Evolutionary conservation across 2,797 vertebrate genomes (phyloP), one percentile per base, ranked within the genome.

Genomic region (Alfaro cultratus): DNA sequence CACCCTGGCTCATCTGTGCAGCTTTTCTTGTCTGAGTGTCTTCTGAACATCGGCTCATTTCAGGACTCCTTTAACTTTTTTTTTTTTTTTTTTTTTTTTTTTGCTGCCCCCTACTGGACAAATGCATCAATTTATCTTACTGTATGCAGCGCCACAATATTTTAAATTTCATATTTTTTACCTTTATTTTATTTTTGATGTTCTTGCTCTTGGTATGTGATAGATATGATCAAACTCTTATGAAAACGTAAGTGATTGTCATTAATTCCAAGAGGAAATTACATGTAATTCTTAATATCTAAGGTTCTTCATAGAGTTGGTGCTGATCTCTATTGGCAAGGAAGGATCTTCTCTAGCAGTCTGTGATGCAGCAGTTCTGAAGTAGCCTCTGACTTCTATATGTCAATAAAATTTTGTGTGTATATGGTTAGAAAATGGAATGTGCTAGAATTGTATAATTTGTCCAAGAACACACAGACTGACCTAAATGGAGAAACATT

Each of bases 1-100:
- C 82, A 39, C 84, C 51, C 80, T 89, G 90, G 47, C 83, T 90
- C 85, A 73, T 93, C 84, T 92, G 74, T 91, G 34, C 67, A 3
- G 23, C 86, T 23, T 29, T 53, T 11, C 21, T 74, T 26, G 46
- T n/a, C 2, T 64, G 10, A 31, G 49, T 16, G 3, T 39, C 4
- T 39, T 41, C 64, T 41, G 21, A 41, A 41, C 39, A 5, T 68
- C 64, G 2, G 10, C 36, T 8, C 57, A 68, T 5, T 5, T 39
- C 64, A n/a, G 39, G 43, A 15, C 41, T 68, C 36, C 64, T 23
- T 41, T 2, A 68, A 51, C 18, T 18, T 41, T 1, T 6, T 0
- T 7, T 9, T 1, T 12, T 26, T 29, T 57, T 29, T 57, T 53
- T 0, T 2, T 9, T 9, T n/a, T 34, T 0, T 11, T 43, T 45